Conservation (phyloP, 1,140 invertebrate species). For the Drosophila mauritiana region DNA sequence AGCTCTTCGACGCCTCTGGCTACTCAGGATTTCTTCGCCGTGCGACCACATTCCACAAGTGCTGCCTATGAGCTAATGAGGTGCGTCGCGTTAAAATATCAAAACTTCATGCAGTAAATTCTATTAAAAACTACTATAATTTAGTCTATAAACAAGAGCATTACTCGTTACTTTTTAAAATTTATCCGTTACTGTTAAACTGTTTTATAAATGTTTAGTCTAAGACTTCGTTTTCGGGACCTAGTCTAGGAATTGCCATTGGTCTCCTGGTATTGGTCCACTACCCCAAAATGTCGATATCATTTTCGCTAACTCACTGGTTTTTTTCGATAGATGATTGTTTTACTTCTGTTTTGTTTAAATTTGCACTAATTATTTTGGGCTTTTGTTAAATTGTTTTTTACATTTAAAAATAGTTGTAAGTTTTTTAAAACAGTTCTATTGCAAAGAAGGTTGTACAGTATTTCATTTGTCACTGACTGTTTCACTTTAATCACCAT, state of each 20-base stretch:
- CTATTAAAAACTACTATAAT: slow-evolving; percentile 16
- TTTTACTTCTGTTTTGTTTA: slow-evolving; percentile 12
- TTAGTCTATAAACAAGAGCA: slow-evolving; percentile 6
- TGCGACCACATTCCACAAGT: slow-evolving; percentile 80
- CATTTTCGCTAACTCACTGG: slow-evolving; percentile 32
- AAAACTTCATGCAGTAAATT: slow-evolving; percentile 16
- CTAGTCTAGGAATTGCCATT: slow-evolving; percentile 24
- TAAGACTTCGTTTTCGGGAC: slow-evolving; percentile 24
- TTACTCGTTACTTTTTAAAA: slow-evolving; percentile 38
- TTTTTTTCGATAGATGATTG: slow-evolving; percentile 26
- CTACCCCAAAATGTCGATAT: slow-evolving; percentile 31
- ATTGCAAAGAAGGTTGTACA: slow-evolving; percentile 10
- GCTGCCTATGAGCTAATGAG: slow-evolving; percentile 82
- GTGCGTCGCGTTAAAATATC: slow-evolving; percentile 73
- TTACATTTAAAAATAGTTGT: slow-evolving; percentile 14
- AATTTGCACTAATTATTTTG: slow-evolving; percentile 56
- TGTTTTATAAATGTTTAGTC: slow-evolving; percentile 27
- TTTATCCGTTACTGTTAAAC: slow-evolving; percentile 11
- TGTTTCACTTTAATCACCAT: background rate
- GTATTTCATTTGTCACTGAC: background rate
- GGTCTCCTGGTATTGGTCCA: slow-evolving; percentile 49
- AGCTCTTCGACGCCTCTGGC: slow-evolving; percentile 53
- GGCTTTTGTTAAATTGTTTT: slow-evolving; percentile 3
- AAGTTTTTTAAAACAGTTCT: slow-evolving; percentile 9
- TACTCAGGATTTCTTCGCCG: slow-evolving; percentile 54